Percentiles rank a stretch among this genome's conserved stretches.
Evolutionary conservation across 1,140 invertebrate species (phyloP).

Genomic region (Drosophila dunni): DNA sequence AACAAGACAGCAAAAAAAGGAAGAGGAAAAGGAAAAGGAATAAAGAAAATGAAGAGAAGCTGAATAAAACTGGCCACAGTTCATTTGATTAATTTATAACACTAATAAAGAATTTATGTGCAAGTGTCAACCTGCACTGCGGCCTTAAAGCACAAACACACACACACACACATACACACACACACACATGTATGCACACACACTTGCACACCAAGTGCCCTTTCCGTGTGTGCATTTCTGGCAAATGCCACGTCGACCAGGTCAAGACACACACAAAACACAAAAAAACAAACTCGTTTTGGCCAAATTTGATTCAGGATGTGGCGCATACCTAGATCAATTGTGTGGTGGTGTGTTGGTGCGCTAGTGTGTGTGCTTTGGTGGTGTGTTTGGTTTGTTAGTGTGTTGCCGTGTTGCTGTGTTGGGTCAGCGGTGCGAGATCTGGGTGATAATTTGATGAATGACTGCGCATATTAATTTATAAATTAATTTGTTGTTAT

Average conservation of each 20-base stretch:
- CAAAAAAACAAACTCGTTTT: slow-evolving; percentile 28
- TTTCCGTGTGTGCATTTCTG: not conserved
- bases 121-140: slow-evolving; percentile 78
- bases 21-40: slow-evolving; percentile 4
- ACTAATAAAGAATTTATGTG: slow-evolving; percentile 82
- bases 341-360: not conserved
- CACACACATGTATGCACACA: not conserved
- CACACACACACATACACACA: not conserved
- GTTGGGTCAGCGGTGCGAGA: not conserved
- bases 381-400: no score
- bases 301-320: slow-evolving; percentile 21
- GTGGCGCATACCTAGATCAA: not conserved
- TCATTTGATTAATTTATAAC: slow-evolving; percentile 81
- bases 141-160: slow-evolving; percentile 39
- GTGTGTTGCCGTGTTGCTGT: not conserved
- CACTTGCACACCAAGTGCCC: not conserved
- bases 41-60: slow-evolving; percentile 5
- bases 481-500: slow-evolving; percentile 77
- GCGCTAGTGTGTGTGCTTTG: no score
- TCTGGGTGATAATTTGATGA: slow-evolving; percentile 70
- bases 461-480: slow-evolving; percentile 81
- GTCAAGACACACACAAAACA: slow-evolving; percentile 54
- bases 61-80: slow-evolving; percentile 48
- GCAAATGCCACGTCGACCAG: slow-evolving; percentile 45
- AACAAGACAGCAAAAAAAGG: slow-evolving; percentile 29